Evolutionary conservation across 2,888 invertebrate genomes (phyloP), one percentile per base, ranked within the genome.

Genomic region (Nomada flava): DNA sequence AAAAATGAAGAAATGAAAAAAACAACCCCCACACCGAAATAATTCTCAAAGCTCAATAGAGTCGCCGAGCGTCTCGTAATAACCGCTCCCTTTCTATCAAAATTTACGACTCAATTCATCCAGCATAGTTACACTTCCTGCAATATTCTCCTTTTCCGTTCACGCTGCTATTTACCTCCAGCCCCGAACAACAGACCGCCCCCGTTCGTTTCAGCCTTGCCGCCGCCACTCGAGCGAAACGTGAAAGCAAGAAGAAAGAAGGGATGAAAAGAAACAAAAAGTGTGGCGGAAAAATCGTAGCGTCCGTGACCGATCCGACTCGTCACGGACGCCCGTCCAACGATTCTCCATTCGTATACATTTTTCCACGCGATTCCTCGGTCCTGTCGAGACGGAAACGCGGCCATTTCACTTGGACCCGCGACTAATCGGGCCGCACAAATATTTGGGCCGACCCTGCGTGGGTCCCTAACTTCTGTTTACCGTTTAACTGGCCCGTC

Each of bases 401-500:
- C 76, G 50, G 62, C 26, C 63, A 74, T 79, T 79, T 78, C 76
- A 70, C 64, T 74, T 7, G 50, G 72, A 71, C 85, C 87, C 89
- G 89, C 85, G 85, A 88, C 91, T 89, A 89, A 90, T 91, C 89
- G 89, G 65, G 50, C 78, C 85, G 85, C 84, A 87, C 88, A 90
- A 90, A 91, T 89, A 90, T 90, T 89, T 91, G 87, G 86, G 83
- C 68, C 88, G 83, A 69, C 79, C 74, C 63, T 57, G 36, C 29
- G 52, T 36, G 57, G 78, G 60, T 74, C 77, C 72, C 62, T 23
- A 10, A 55, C 76, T 82, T 76, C 71, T 83, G 74, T 80, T 79
- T 79, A 67, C 81, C 79, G 69, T 83, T 83, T 79, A 81, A 84
- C 67, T 68, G 63, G 60, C 47, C 82, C 77, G 83, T 84, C 82